Evolutionary conservation across 2,113 vertebrate genomes (phyloP), one percentile per base, ranked within the genome.

Genomic region (Clupea harengus): DNA sequence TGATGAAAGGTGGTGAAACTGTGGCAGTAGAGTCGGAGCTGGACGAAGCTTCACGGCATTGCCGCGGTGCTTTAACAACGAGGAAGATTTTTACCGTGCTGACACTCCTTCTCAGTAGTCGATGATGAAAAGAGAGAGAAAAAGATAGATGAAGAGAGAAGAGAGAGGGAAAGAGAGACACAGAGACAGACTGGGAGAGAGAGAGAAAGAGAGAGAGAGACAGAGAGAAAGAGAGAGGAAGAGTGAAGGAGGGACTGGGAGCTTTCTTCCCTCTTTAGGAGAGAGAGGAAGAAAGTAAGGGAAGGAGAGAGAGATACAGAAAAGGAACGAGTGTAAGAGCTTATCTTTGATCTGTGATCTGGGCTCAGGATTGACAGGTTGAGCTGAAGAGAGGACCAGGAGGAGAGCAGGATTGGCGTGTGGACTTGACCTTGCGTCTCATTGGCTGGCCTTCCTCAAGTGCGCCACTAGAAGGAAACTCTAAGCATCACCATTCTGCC

Each of bases 351-450:
- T 32, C 60, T 46, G 44, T 22, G 7, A 25, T 64, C 57, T 39
- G 75, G 49, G 54, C 83, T 86, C 83, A 44, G 39, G 72, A 49
- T 50, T 4, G 83, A 89, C 83, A 39, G 83, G 82, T 85, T 84
- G 25, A 82, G 45, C 81, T 46, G 72, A 54, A 67, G 47, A 49
- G 47, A 49, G 10, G 47, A 49, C 47, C 47, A 11, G 9, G 8
- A 13, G 47, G 8, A 49, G 83, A 54, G 80, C n/a, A 17, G 25
- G 17, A 13, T 60, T 28, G 50, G 46, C 11, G 44, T 49, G 84
- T 81, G 85, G 84, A 91, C 90, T 80, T 57, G 57, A 90, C 89
- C 89, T 88, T 89, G 84, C 86, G 45, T 46, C 72, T 80, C 86
- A 82, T 87, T 25, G 83, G 50, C 54, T 84, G 47, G 75, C 86